These are phyloP conservation scores for Gobio occitaniae DNA, from an alignment of 2,797 vertebrate genomes.

Conservation along the genomic window DNA sequence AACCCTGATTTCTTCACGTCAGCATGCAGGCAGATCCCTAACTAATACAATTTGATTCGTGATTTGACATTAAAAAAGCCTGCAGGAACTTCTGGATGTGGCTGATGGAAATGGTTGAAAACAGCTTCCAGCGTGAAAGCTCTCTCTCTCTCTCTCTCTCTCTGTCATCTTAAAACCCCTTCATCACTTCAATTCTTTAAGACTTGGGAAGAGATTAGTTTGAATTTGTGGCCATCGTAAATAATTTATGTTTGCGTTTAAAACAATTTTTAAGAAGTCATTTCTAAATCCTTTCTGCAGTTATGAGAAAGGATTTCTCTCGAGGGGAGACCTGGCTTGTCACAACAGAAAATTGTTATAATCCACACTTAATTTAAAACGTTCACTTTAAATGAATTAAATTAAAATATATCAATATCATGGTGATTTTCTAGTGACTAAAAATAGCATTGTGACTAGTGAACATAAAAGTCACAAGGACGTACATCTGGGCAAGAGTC, in stretches of 20 bases:
- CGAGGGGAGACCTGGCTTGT: not conserved
- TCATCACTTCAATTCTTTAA: constrained; percentile 14
- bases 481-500: not conserved
- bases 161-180: not conserved
- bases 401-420: not conserved
- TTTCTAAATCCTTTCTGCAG: not conserved
- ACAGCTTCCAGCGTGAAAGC: not conserved
- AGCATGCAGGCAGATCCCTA: not conserved
- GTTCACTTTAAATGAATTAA: no score
- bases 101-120: constrained; percentile 18
- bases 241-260: constrained; percentile 26
- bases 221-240: constrained; percentile 15
- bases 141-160: not conserved
- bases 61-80: constrained; percentile 13
- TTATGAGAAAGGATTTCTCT: not conserved
- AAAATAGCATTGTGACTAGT: not conserved
- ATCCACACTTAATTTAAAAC: not conserved
- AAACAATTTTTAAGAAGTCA: constrained; percentile 28
- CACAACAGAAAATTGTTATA: constrained; percentile 3
- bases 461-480: not conserved
- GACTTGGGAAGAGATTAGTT: constrained; percentile 19
- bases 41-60: constrained; percentile 6
- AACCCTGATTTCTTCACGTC: constrained; percentile 22
- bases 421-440: not conserved
- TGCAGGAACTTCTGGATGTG: not conserved